Evolutionary conservation across 1,140 invertebrate species (phyloP).

Genomic region (Bombus cullumanus): DNA sequence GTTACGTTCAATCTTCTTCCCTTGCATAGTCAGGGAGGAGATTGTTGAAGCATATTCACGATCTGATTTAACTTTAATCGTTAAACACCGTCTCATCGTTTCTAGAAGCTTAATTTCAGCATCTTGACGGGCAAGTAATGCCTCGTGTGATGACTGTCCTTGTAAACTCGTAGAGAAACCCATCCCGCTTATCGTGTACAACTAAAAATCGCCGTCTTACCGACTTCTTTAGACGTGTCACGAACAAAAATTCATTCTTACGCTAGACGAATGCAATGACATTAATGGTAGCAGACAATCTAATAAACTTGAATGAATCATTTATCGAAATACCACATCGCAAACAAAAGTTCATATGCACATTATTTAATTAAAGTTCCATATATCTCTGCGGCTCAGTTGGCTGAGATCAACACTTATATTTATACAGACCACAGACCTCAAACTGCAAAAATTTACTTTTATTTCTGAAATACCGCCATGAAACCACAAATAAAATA

Average conservation of each 20-base stretch:
- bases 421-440: slow-evolving; percentile 62
- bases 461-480: slow-evolving; percentile 66
- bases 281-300: not conserved
- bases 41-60: slow-evolving; percentile 93
- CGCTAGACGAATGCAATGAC: slow-evolving; percentile 4
- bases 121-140: slow-evolving; percentile 93
- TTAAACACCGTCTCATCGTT: slow-evolving; percentile 92
- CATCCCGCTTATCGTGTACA: slow-evolving; percentile 83
- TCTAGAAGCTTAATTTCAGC: slow-evolving; percentile 95
- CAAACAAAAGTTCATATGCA: slow-evolving; percentile 14
- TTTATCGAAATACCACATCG: slow-evolving; percentile 12
- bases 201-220: slow-evolving; percentile 29
- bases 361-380: slow-evolving; percentile 31
- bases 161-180: slow-evolving; percentile 93
- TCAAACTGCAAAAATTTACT: slow-evolving; percentile 60
- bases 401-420: slow-evolving; percentile 74
- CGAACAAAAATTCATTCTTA: slow-evolving; percentile 47
- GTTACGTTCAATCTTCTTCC: slow-evolving; percentile 91
- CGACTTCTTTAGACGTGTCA: slow-evolving; percentile 30
- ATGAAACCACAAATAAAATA: slow-evolving; percentile 13
- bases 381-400: slow-evolving; percentile 38
- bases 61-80: slow-evolving; percentile 94
- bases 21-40: slow-evolving; percentile 89
- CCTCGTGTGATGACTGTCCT: slow-evolving; percentile 92
- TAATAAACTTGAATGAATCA: slow-evolving; percentile 7